phyloP scores from a whole-genome alignment of 2,797 vertebrate species.

The Enteromius thamalakanensis region DNA sequence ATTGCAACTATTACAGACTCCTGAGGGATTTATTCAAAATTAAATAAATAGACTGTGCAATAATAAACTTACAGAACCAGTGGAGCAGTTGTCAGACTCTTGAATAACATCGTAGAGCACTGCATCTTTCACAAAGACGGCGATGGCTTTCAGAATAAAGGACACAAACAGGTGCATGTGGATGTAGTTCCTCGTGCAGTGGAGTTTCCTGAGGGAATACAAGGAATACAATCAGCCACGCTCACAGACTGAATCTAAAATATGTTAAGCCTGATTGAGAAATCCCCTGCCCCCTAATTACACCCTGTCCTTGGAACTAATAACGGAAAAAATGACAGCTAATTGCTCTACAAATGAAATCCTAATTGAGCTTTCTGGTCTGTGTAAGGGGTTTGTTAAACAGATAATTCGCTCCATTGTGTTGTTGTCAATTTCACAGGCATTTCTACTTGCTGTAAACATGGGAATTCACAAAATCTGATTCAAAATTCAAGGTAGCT shows the following conservation, averaged over 20 bases:
- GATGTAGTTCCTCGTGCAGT: slow-evolving; percentile 96
- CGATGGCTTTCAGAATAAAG: slow-evolving; percentile 92
- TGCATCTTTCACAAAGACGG: slow-evolving; percentile 92
- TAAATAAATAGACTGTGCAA: background rate
- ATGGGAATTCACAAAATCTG: slow-evolving; percentile 38
- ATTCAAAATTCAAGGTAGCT: slow-evolving; percentile 33
- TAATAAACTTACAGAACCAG: slow-evolving; percentile 82
- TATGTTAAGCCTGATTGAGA: slow-evolving; percentile 28
- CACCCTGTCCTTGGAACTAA: slow-evolving; percentile 59
- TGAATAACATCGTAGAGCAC: slow-evolving; percentile 86
- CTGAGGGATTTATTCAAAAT: background rate
- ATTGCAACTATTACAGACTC: background rate
- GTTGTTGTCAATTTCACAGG: slow-evolving; percentile 15
- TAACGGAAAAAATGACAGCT: slow-evolving; percentile 52
- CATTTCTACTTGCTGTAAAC: slow-evolving; percentile 16
- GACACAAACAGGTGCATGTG: slow-evolving; percentile 95
- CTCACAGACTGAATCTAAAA: slow-evolving; percentile 30
- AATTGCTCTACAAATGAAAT: slow-evolving; percentile 57
- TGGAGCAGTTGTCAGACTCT: slow-evolving; percentile 81
- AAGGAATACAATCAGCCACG: slow-evolving; percentile 24
- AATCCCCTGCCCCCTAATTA: slow-evolving; percentile 38
- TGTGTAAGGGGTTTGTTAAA: slow-evolving; percentile 47
- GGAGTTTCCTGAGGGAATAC: slow-evolving; percentile 85
- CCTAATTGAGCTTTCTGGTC: slow-evolving; percentile 56
- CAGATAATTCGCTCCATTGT: slow-evolving; percentile 44